Conservation (phyloP, 1,140 invertebrate genomes). For the Habropoda laboriosa region DNA sequence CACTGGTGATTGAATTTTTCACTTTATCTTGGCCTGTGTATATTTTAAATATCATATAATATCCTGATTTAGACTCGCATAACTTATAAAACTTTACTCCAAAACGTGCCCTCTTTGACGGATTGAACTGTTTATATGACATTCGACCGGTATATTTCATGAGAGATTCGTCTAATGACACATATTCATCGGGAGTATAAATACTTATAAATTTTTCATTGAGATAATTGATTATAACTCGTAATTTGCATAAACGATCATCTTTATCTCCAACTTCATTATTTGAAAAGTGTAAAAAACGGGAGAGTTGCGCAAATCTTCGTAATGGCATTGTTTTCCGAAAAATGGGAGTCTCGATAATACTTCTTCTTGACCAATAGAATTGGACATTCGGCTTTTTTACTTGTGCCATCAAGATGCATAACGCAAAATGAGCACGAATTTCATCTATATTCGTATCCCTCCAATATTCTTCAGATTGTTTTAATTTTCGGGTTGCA, state of each 20-base stretch:
- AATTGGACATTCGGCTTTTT: constrained; percentile 33
- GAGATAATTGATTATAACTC: constrained; percentile 18
- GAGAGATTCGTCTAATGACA: no score
- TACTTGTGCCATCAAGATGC: constrained; percentile 46
- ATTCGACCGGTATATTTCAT: constrained; percentile 50
- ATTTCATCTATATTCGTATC: constrained; percentile 32
- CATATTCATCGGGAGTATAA: constrained; percentile 51
- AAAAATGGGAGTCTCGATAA: constrained; percentile 18
- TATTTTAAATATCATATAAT: constrained; percentile 45
- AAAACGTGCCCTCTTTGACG: no score
- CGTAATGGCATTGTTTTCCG: constrained; percentile 5
- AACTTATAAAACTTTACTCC: no score
- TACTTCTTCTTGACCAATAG: no score
- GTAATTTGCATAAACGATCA: constrained; percentile 22
- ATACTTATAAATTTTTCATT: constrained; percentile 48
- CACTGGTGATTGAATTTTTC: neutral
- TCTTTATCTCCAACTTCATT: no score
- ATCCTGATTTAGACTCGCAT: no score
- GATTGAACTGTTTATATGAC: constrained; percentile 45
- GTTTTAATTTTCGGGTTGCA: constrained; percentile 2
- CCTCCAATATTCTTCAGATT: neutral
- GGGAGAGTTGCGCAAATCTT: no score
- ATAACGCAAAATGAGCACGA: constrained; percentile 26
- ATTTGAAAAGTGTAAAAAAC: constrained; percentile 51
- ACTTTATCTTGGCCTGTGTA: constrained; percentile 19